Percentiles rank a stretch among this genome's conserved stretches.
phyloP scores from a whole-genome alignment of 2,888 invertebrate species.

The Ochlodes sylvanus region DNA sequence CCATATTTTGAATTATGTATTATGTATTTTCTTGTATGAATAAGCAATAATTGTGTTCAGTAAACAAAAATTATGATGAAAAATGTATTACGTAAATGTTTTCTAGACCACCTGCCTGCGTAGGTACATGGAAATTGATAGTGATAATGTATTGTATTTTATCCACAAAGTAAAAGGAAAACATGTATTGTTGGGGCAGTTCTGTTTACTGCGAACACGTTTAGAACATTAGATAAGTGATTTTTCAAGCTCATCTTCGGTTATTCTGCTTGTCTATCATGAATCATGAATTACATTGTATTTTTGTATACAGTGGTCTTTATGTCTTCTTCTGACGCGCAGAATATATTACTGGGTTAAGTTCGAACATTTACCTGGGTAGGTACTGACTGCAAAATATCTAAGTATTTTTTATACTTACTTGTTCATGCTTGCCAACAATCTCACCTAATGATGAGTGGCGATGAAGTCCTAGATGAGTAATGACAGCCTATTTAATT shows the following conservation, averaged over 20 bases:
- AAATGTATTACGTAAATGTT: slow-evolving; percentile 28
- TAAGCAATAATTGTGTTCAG: too few species aligned
- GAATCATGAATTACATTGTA: slow-evolving; percentile 18
- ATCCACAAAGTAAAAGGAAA: slow-evolving; percentile 30
- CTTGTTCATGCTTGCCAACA: too few species aligned
- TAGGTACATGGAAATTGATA: neutral
- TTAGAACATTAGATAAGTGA: slow-evolving; percentile 49
- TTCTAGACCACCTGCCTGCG: neutral
- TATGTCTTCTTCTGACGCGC: slow-evolving; percentile 26
- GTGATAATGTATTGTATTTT: slow-evolving; percentile 41
- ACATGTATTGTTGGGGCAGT: slow-evolving; percentile 42
- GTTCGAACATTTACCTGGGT: neutral
- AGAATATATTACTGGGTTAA: neutral
- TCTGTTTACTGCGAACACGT: slow-evolving; percentile 51
- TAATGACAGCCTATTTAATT: too few species aligned
- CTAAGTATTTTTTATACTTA: too few species aligned
- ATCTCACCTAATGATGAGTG: too few species aligned
- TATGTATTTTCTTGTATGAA: too few species aligned
- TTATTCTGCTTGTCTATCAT: slow-evolving; percentile 44
- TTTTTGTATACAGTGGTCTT: slow-evolving; percentile 14
- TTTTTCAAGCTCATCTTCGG: slow-evolving; percentile 50
- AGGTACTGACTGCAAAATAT: neutral
- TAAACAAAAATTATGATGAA: too few species aligned
- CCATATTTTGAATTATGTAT: too few species aligned
- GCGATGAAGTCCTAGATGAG: too few species aligned